Percentiles rank a stretch among this genome's conserved stretches.
Conservation (phyloP, 2,797 vertebrate species). For the Sebastes nivosus region DNA sequence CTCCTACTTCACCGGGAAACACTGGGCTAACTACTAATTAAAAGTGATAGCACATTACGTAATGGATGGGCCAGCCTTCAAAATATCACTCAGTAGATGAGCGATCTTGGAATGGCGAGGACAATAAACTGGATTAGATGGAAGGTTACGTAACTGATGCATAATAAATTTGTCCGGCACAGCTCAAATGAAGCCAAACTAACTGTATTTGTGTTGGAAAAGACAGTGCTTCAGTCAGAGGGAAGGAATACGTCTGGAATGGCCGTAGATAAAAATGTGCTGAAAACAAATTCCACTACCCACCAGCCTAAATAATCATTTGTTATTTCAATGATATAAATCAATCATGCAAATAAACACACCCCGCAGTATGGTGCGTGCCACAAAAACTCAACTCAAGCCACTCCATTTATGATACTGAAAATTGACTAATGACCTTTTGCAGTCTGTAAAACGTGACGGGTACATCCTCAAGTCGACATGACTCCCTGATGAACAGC, state of each 20-base stretch:
- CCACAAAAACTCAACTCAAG: neutral
- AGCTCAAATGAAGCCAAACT: constrained; percentile 20
- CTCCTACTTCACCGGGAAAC: constrained; percentile 22
- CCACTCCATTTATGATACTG: neutral
- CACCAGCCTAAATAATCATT: neutral
- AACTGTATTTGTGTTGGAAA: constrained; percentile 1
- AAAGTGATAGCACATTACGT: constrained; percentile 47
- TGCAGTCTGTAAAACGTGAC: constrained; percentile 92
- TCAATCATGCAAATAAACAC: neutral
- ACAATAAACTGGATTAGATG: constrained; percentile 42
- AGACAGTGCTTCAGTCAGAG: neutral
- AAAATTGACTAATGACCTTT: constrained; percentile 84
- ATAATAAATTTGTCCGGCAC: constrained; percentile 15
- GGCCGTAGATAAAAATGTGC: neutral
- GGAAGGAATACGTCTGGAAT: neutral
- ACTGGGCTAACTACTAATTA: constrained; percentile 44
- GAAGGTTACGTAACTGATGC: constrained; percentile 35
- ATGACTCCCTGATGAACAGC: constrained; percentile 90
- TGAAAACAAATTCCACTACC: neutral
- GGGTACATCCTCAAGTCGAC: constrained; percentile 91
- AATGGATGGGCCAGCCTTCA: constrained; percentile 44
- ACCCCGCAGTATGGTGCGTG: neutral
- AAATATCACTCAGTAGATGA: constrained; percentile 50
- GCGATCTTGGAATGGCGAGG: constrained; percentile 43
- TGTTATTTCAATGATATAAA: neutral